phyloP scores from a whole-genome alignment of 2,113 vertebrate genomes.

The Formicarius rufipectus region DNA sequence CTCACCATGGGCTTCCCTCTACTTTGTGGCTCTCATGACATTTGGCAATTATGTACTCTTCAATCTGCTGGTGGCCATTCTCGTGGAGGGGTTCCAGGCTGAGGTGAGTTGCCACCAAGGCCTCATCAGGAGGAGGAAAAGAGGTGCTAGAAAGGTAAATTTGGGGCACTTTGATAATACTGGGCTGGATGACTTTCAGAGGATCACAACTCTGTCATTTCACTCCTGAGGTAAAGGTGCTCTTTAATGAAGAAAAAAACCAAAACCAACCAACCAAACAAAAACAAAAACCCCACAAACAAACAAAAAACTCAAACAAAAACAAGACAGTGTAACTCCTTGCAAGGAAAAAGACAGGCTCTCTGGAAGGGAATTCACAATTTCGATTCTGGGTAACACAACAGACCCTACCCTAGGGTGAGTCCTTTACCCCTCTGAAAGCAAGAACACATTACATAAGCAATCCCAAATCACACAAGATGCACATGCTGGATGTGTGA shows the following conservation, averaged over 20 bases:
- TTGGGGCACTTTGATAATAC: neutral
- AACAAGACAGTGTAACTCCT: neutral
- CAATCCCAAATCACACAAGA: neutral
- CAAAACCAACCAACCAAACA: neutral
- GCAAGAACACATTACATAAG: fast-evolving
- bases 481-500: neutral
- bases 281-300: neutral
- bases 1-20: conserved; percentile 91
- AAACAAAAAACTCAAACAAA: neutral
- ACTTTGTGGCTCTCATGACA: conserved; percentile 96
- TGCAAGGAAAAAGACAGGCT: neutral
- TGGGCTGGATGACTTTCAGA: neutral
- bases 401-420: neutral
- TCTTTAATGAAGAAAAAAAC: neutral
- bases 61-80: conserved; percentile 94
- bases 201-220: neutral
- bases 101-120: conserved; percentile 78
- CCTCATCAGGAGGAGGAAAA: neutral
- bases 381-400: neutral
- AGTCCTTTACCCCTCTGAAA: neutral
- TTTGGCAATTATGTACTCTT: conserved; percentile 98
- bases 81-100: conserved; percentile 96
- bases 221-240: neutral
- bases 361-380: neutral
- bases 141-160: neutral